Evolutionary conservation across 2,888 invertebrate genomes (phyloP).

Genomic region (Mesoligia furuncula): DNA sequence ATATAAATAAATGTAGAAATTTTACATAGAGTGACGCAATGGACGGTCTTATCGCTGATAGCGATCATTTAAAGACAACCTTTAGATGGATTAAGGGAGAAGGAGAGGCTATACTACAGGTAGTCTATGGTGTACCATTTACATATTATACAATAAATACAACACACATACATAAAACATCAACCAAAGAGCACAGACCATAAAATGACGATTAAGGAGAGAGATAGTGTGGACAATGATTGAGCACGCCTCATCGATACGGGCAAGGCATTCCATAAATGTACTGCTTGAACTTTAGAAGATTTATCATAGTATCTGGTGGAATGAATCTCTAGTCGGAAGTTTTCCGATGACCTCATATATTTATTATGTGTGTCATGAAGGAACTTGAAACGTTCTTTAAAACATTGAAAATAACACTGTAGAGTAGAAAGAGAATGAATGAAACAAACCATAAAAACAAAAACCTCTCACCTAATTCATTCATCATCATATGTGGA

Average conservation of each 20-base stretch:
- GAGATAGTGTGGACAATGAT: too few relatives aligned
- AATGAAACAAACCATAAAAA: neutral
- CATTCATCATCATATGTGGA: constrained; percentile 90
- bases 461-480: constrained; percentile 79
- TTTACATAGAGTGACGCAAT: neutral
- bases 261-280: neutral
- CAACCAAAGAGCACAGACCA: neutral
- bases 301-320: neutral
- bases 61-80: neutral
- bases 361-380: neutral
- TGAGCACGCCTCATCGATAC: neutral
- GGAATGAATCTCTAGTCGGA: neutral
- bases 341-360: neutral
- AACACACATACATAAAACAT: neutral
- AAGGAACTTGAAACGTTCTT: neutral
- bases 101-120: neutral
- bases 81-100: neutral
- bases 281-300: neutral
- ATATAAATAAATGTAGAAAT: neutral
- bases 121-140: neutral
- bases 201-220: neutral
- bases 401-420: neutral
- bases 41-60: neutral
- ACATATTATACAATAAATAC: too few relatives aligned
- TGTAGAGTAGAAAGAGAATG: neutral